A percentile compares a stretch with the other conserved stretches of the same genome.
Evolutionary conservation across 2,888 invertebrate species (phyloP).

Genomic region (Folsomia manolachei): DNA sequence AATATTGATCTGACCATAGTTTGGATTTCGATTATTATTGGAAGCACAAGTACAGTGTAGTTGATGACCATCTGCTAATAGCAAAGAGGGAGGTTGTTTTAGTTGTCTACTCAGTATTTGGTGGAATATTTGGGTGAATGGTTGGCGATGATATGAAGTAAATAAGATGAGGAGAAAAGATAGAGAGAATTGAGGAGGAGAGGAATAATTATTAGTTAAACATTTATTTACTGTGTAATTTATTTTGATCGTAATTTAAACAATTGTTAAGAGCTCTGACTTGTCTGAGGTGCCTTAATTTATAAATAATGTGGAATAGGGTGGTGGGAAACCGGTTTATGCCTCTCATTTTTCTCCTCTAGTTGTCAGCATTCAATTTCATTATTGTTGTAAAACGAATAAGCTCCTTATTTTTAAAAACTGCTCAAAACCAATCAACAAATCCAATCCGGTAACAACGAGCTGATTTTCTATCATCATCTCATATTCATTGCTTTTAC

Average conservation of each 20-base stretch:
- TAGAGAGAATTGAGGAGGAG: constrained; percentile 42
- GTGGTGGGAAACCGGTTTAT: constrained; percentile 49
- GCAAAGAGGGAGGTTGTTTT: not conserved
- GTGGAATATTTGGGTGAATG: not conserved
- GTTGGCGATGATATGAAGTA: not conserved
- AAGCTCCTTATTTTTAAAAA: not conserved
- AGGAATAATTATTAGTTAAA: constrained; percentile 51
- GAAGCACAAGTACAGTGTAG: not conserved
- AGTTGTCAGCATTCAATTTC: constrained; percentile 1
- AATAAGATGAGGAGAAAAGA: constrained; percentile 25
- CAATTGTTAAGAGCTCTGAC: constrained; percentile 51
- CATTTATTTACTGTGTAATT: constrained; percentile 52
- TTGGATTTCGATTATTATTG: not conserved
- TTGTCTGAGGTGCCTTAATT: constrained; percentile 51
- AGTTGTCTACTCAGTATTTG: constrained; percentile 3
- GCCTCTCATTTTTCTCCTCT: not conserved
- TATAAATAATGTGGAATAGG: constrained; percentile 50
- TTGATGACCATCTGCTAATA: not conserved
- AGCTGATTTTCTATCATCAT: not conserved
- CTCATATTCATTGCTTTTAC: not conserved
- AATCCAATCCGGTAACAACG: too few species aligned
- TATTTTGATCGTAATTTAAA: constrained; percentile 52
- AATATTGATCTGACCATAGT: not conserved
- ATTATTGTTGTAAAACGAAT: not conserved
- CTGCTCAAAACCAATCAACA: too few species aligned